Evolutionary conservation across 2,888 invertebrate species (phyloP).

Genomic region (Carpatolechia fugitivella): DNA sequence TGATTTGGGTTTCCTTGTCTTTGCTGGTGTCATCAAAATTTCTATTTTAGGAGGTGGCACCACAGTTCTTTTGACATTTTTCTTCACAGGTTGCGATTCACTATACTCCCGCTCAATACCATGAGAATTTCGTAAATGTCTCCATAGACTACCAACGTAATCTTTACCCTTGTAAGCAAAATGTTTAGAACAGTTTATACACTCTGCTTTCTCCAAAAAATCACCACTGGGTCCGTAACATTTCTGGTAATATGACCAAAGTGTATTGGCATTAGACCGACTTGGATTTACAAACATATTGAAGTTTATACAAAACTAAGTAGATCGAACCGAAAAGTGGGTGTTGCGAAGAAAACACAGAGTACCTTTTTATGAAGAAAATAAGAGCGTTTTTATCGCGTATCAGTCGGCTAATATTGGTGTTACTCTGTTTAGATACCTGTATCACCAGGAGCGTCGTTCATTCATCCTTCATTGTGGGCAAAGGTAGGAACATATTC

Average conservation of each 20-base stretch:
- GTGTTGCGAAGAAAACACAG: too few relatives aligned
- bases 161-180: neutral
- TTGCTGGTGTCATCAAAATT: too few relatives aligned
- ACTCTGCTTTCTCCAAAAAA: neutral
- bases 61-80: neutral
- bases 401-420: neutral
- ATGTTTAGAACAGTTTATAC: neutral
- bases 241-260: neutral
- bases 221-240: neutral
- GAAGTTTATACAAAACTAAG: too few relatives aligned
- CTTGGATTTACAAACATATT: too few relatives aligned
- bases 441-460: neutral
- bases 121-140: neutral
- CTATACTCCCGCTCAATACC: too few relatives aligned
- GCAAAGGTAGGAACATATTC: neutral
- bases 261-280: too few relatives aligned
- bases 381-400: too few relatives aligned
- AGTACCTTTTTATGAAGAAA: too few relatives aligned
- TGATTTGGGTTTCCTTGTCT: too few relatives aligned
- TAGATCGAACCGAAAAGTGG: neutral
- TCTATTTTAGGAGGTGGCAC: neutral
- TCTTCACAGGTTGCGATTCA: too few relatives aligned
- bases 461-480: neutral
- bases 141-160: neutral
- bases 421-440: neutral